Conservation (phyloP, 2,113 vertebrate species). For the Barbus barbus region DNA sequence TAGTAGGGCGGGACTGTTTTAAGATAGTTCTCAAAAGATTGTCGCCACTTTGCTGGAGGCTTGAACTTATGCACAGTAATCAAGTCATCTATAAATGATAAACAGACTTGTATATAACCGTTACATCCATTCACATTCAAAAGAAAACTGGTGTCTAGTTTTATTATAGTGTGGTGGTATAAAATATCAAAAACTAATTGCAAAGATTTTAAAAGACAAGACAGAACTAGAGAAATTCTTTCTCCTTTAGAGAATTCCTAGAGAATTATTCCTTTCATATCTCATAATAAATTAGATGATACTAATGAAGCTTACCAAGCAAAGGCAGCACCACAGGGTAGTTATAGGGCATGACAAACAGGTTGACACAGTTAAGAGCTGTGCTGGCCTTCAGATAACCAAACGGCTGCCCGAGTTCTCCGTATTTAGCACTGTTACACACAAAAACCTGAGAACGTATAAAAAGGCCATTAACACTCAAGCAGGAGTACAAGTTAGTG, state of each 20-base stretch:
- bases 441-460: constrained; percentile 85
- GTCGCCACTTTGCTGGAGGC: constrained; percentile 92
- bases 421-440: constrained; percentile 96
- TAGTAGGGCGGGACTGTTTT: constrained; percentile 97
- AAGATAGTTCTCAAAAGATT: constrained; percentile 96
- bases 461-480: background rate
- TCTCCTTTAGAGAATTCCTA: no score
- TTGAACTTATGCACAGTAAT: constrained; percentile 98
- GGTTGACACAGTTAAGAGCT: constrained; percentile 93
- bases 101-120: background rate
- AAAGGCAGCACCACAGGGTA: constrained; percentile 95
- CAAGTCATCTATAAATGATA: constrained; percentile 83
- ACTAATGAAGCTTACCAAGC: constrained; percentile 78
- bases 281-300: background rate
- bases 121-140: background rate
- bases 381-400: constrained; percentile 98
- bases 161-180: no score
- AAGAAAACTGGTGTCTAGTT: background rate
- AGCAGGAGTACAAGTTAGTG: background rate
- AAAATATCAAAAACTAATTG: no score
- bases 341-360: constrained; percentile 98
- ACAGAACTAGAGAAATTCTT: no score
- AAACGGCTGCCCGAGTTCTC: constrained; percentile 94
- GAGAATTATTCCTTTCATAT: background rate
- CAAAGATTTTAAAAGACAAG: background rate